A percentile compares a stretch with the other conserved stretches of the same genome.
Conservation (phyloP, 1,140 invertebrate genomes). For the Sarcophaga peregrina region DNA sequence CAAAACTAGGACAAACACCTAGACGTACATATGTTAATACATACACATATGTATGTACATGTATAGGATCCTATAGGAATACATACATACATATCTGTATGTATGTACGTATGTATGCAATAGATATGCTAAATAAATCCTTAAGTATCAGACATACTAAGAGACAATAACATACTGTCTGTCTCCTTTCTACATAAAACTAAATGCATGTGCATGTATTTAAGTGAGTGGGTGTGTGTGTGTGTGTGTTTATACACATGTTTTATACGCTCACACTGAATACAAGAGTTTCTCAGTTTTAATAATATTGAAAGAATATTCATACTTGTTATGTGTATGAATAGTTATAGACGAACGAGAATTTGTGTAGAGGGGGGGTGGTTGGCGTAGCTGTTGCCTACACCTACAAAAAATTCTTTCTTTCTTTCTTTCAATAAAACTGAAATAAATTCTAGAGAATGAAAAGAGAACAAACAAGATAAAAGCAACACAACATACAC, state of each 20-base stretch:
- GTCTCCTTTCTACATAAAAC: no score
- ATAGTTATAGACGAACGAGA: neutral
- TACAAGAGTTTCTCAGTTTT: neutral
- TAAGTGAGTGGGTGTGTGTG: no score
- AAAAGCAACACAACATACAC: neutral
- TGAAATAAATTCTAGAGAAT: no score
- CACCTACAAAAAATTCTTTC: neutral
- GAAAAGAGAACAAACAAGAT: neutral
- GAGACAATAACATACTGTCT: neutral
- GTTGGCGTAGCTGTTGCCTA: neutral
- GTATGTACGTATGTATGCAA: neutral
- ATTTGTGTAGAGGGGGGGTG: neutral
- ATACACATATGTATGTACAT: neutral
- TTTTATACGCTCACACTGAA: neutral
- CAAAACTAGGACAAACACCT: constrained; percentile 15
- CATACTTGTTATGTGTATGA: neutral
- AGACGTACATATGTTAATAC: no score
- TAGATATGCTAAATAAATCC: neutral
- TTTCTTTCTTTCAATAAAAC: neutral
- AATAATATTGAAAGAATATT: neutral
- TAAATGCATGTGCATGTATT: no score
- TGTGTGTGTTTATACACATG: neutral
- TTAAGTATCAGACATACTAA: neutral
- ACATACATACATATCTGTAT: neutral
- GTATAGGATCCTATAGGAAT: neutral